These are phyloP conservation scores for Anthoptus insignis DNA, from an alignment of 2,888 invertebrate genomes.

Conservation along the genomic window DNA sequence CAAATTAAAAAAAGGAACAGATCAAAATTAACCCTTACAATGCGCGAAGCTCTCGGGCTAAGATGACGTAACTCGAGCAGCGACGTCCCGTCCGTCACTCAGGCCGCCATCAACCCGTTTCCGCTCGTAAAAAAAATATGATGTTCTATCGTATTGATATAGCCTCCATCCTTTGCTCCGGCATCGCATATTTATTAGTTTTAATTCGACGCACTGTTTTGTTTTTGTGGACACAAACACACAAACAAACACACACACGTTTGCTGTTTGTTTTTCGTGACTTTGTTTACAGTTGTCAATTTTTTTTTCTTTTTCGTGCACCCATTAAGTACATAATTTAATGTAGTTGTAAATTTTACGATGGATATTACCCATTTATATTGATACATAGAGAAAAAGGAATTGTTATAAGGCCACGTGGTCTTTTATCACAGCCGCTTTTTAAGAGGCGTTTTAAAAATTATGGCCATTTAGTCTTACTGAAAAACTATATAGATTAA, in stretches of 20 bases:
- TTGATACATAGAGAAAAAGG: constrained; percentile 49
- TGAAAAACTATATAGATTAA: too few relatives aligned
- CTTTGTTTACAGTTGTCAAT: constrained; percentile 21
- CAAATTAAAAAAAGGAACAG: too few relatives aligned
- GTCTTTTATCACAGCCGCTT: background rate
- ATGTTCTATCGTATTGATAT: constrained; percentile 29
- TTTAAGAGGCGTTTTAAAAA: background rate
- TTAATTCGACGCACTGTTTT: constrained; percentile 39
- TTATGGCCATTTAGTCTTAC: background rate
- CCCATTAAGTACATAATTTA: constrained; percentile 46
- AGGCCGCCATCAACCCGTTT: too few relatives aligned
- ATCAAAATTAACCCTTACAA: too few relatives aligned
- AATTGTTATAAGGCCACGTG: constrained; percentile 11
- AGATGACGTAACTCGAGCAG: too few relatives aligned
- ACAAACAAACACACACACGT: constrained; percentile 9
- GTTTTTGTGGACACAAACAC: constrained; percentile 28
- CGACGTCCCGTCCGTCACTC: too few relatives aligned
- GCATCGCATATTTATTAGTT: constrained; percentile 46
- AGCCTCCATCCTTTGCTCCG: constrained; percentile 30
- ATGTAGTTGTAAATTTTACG: constrained; percentile 53
- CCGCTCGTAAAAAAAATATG: too few relatives aligned
- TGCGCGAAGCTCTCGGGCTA: too few relatives aligned
- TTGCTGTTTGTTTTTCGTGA: constrained; percentile 40
- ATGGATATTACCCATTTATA: constrained; percentile 15
- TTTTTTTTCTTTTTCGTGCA: constrained; percentile 42